These are phyloP conservation scores for Zygogramma bicolorata DNA, from an alignment of 2,888 invertebrate species.

Conservation along the genomic window DNA sequence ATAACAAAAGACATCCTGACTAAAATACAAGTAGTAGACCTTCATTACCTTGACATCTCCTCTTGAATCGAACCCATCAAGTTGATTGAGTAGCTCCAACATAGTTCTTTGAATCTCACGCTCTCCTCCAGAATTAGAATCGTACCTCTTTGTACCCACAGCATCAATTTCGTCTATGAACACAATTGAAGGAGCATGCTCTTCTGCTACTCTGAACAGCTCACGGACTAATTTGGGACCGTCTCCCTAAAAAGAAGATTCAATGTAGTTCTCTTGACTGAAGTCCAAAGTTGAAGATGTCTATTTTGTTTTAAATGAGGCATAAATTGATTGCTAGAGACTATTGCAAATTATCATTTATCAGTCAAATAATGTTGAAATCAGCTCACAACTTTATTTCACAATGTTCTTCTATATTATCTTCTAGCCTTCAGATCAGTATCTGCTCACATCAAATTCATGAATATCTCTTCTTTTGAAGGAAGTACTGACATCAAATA, in stretches of 20 bases:
- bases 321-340: too few species aligned
- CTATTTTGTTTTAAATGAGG: too few species aligned
- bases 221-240: slow-evolving; percentile 98
- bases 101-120: slow-evolving; percentile 99
- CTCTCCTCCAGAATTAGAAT: slow-evolving; percentile 99
- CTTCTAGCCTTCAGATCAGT: too few species aligned
- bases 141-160: slow-evolving; percentile 98
- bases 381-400: too few species aligned
- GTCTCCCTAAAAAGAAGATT: slow-evolving; percentile 78
- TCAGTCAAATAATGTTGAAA: too few species aligned
- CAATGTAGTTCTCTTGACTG: neutral
- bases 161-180: slow-evolving; percentile 99
- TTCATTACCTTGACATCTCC: slow-evolving; percentile 96
- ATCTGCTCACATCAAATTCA: too few species aligned
- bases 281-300: too few species aligned
- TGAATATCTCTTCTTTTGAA: too few species aligned
- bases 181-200: slow-evolving; percentile 99
- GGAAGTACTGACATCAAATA: too few species aligned
- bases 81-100: slow-evolving; percentile 97
- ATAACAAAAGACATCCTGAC: neutral
- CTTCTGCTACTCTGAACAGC: slow-evolving; percentile 98
- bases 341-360: too few species aligned
- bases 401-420: too few species aligned
- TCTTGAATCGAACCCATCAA: slow-evolving; percentile 97
- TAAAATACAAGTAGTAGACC: too few species aligned